Conservation (phyloP, 2,888 invertebrate genomes). For the Coelopa pilipes region DNA sequence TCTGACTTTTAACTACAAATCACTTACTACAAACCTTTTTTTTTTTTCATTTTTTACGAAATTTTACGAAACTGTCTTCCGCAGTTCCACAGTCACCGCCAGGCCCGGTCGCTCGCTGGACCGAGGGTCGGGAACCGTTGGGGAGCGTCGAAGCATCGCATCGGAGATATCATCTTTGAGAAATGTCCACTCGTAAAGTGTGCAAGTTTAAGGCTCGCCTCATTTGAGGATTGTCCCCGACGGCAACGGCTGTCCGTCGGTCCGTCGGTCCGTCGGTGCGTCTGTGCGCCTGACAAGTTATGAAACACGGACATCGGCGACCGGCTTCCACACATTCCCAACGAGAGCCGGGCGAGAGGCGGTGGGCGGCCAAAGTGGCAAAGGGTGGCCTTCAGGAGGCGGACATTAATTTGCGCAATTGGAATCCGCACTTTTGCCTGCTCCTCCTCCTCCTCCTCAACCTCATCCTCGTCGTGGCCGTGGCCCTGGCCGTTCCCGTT, state of each 20-base stretch:
- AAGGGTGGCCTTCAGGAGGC: constrained; percentile 10
- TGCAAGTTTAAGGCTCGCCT: constrained; percentile 10
- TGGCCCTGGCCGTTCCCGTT: too few relatives aligned
- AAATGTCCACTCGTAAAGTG: constrained; percentile 16
- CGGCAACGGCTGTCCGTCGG: too few relatives aligned
- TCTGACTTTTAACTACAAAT: too few relatives aligned
- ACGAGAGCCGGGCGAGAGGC: not conserved
- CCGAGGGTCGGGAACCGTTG: too few relatives aligned
- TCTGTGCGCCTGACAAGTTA: not conserved
- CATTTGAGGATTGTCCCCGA: constrained; percentile 9
- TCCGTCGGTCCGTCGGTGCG: not conserved
- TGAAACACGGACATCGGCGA: not conserved
- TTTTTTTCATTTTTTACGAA: too few relatives aligned
- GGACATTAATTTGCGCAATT: constrained; percentile 58
- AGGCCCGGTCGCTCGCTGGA: too few relatives aligned
- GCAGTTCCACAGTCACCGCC: too few relatives aligned
- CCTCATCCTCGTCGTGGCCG: not conserved
- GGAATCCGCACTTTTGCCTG: constrained; percentile 30
- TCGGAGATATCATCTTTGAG: not conserved
- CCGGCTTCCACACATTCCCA: not conserved
- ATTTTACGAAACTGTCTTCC: too few relatives aligned
- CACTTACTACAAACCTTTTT: too few relatives aligned
- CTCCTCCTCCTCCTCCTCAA: too few relatives aligned
- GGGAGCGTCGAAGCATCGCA: too few relatives aligned
- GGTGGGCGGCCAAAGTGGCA: not conserved